Conservation (phyloP, 1,140 invertebrate genomes). For the Zaprionus camerounensis region DNA sequence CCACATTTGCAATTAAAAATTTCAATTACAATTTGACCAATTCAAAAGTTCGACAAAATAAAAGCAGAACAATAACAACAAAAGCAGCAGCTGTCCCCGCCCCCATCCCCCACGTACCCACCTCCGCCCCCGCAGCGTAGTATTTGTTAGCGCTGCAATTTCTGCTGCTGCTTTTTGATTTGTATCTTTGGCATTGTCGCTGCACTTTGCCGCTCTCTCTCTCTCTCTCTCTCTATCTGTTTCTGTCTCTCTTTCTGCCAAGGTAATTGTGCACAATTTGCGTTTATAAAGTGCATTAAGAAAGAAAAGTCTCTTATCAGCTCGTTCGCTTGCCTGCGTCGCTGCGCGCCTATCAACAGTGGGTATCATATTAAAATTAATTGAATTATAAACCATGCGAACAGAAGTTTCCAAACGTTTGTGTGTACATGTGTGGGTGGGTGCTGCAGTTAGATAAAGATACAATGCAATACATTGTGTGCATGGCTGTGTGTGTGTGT, state of each 20-base stretch:
- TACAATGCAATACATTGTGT: constrained; percentile 17
- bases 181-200: constrained; percentile 42
- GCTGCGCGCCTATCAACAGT: constrained; percentile 32
- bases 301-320: constrained; percentile 56
- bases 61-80: constrained; percentile 24
- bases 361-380: constrained; percentile 74
- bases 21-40: constrained; percentile 34
- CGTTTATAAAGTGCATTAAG: constrained; percentile 53
- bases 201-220: background rate
- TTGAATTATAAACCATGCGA: constrained; percentile 68
- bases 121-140: constrained; percentile 18
- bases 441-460: constrained; percentile 34
- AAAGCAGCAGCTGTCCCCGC: background rate
- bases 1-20: constrained; percentile 49
- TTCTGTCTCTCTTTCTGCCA: constrained; percentile 29
- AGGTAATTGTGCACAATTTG: constrained; percentile 62
- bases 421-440: constrained; percentile 7
- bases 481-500: constrained; percentile 16
- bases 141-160: constrained; percentile 51
- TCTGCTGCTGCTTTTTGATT: constrained; percentile 27
- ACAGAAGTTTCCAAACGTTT: constrained; percentile 23
- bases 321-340: constrained; percentile 6
- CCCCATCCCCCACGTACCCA: too few relatives aligned
- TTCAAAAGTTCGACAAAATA: constrained; percentile 50
- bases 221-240: background rate